Evolutionary conservation across 1,140 invertebrate species (phyloP).

Genomic region (Drosophila athabasca): DNA sequence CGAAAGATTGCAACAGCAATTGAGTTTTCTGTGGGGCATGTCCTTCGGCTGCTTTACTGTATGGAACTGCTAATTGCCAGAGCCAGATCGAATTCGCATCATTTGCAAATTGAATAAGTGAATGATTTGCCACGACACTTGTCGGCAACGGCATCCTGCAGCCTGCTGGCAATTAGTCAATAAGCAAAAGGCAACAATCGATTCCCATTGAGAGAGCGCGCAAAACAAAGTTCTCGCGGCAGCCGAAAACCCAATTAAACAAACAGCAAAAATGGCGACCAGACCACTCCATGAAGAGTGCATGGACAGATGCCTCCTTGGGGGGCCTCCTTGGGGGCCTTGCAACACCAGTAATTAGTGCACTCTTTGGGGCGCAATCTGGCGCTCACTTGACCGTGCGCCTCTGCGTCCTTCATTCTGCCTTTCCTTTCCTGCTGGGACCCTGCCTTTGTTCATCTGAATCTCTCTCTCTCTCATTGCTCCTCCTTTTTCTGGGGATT

Average conservation of each 20-base stretch:
- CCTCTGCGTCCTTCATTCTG: slow-evolving; percentile 47
- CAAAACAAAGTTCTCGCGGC: slow-evolving; percentile 36
- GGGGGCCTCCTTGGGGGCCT: neutral
- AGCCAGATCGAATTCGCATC: slow-evolving; percentile 42
- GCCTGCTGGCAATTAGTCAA: slow-evolving; percentile 65
- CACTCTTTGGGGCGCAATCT: slow-evolving; percentile 47
- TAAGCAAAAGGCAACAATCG: slow-evolving; percentile 50
- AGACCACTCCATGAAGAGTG: neutral
- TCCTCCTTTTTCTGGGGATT: slow-evolving; percentile 36
- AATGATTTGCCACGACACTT: slow-evolving; percentile 46
- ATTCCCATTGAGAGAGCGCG: slow-evolving; percentile 17
- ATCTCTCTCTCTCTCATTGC: neutral
- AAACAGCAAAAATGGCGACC: slow-evolving; percentile 32
- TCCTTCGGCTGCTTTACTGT: slow-evolving; percentile 1
- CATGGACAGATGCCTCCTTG: neutral
- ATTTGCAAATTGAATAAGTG: slow-evolving; percentile 54
- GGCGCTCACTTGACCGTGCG: slow-evolving; percentile 53
- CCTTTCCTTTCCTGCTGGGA: slow-evolving; percentile 12
- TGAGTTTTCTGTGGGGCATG: neutral
- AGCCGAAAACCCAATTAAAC: slow-evolving; percentile 33
- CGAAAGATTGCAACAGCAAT: slow-evolving; percentile 48
- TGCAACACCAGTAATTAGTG: slow-evolving; percentile 62
- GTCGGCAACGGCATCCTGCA: neutral
- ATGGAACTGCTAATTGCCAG: slow-evolving; percentile 43
- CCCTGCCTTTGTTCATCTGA: neutral